A percentile compares a stretch with the other conserved stretches of the same genome.
Conservation (phyloP, 2,113 vertebrate genomes). For the Diadophis punctatus region DNA sequence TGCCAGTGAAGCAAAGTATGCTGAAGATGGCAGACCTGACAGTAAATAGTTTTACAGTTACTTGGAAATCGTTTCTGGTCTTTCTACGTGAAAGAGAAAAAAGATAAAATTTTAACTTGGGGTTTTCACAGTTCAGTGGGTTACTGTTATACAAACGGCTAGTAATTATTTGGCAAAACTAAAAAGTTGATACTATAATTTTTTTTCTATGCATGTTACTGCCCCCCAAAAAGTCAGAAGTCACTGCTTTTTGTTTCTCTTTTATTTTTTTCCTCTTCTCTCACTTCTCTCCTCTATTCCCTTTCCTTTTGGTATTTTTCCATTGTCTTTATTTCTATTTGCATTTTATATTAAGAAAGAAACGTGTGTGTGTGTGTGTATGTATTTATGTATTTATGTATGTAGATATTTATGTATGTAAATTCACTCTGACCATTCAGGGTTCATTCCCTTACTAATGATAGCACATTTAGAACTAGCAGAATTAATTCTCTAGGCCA, state of each 20-base stretch:
- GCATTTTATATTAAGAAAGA: neutral
- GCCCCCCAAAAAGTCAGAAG: neutral
- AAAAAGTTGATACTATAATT: no score
- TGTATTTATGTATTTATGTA: no score
- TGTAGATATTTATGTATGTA: neutral
- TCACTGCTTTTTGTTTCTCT: neutral
- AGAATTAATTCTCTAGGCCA: neutral
- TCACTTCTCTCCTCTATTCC: neutral
- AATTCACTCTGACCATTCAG: neutral
- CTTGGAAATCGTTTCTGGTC: neutral
- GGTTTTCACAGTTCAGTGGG: neutral
- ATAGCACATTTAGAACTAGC: neutral
- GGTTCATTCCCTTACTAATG: neutral
- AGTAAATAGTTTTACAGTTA: neutral
- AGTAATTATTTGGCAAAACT: no score
- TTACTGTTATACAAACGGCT: neutral
- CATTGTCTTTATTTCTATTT: neutral
- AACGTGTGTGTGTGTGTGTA: neutral
- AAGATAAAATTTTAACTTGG: neutral
- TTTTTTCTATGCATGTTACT: no score
- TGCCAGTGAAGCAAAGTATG: no score
- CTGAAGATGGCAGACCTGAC: no score
- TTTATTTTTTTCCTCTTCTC: neutral
- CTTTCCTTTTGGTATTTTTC: neutral
- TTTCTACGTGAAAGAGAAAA: neutral